phyloP scores from a whole-genome alignment of 2,797 vertebrate genomes.

The Setipinna tenuifilis region DNA sequence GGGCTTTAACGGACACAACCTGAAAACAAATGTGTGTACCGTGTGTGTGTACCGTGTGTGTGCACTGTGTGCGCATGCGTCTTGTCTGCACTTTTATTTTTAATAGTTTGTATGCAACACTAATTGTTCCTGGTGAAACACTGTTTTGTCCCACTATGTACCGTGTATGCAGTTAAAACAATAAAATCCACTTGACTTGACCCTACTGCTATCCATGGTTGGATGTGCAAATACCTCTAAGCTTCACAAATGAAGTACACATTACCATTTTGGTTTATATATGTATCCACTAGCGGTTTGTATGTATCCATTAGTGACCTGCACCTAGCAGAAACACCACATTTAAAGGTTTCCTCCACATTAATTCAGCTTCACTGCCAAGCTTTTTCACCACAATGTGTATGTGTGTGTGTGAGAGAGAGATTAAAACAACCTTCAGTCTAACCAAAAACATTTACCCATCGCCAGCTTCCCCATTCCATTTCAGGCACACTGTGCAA shows the following conservation, averaged over 20 bases:
- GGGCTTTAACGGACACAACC: neutral
- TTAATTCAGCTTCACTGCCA: neutral
- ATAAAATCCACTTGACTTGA: too few species aligned
- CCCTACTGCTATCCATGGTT: too few species aligned
- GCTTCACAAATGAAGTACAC: too few species aligned
- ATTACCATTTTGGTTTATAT: neutral
- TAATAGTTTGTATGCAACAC: too few species aligned
- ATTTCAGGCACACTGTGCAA: neutral
- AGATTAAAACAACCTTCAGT: neutral
- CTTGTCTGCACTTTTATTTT: too few species aligned
- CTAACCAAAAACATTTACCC: neutral
- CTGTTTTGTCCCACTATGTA: too few species aligned
- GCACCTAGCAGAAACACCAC: neutral
- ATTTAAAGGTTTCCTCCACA: neutral
- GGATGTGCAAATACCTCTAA: too few species aligned
- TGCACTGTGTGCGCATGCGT: too few species aligned
- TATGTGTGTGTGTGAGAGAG: slow-evolving; percentile 25
- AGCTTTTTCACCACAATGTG: neutral
- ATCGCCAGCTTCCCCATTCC: neutral
- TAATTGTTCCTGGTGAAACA: too few species aligned
- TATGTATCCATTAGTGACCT: neutral
- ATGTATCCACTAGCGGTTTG: neutral
- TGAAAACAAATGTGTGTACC: neutral
- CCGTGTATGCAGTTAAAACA: too few species aligned
- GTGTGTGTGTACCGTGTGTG: too few species aligned